phyloP scores from a whole-genome alignment of 2,888 invertebrate genomes.

The Penaeus monodon region DNA sequence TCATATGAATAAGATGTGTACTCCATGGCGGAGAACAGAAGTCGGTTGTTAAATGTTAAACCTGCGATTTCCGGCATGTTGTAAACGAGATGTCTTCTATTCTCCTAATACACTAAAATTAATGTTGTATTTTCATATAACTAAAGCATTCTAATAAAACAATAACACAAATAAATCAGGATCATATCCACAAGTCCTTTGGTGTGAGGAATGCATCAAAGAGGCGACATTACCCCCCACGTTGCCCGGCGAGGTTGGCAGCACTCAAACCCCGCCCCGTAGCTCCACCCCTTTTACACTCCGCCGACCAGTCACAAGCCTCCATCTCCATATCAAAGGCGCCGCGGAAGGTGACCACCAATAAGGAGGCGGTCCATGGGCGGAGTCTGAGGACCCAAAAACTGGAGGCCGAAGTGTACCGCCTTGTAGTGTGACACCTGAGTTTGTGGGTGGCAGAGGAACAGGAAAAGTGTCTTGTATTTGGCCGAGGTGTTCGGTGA shows the following conservation, averaged over 20 bases:
- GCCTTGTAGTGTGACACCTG: conserved; percentile 60
- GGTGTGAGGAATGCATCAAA: conserved; percentile 42
- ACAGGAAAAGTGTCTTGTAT: conserved; percentile 31
- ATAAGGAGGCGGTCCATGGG: conserved; percentile 38
- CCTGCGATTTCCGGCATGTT: no score
- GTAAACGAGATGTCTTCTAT: no score
- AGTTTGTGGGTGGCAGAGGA: conserved; percentile 51
- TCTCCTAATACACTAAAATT: no score
- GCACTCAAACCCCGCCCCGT: conserved; percentile 26
- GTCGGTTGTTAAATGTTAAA: no score
- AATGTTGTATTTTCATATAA: no score
- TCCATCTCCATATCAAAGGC: conserved; percentile 23
- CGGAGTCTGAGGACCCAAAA: conserved; percentile 47
- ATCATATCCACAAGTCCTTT: conserved; percentile 43
- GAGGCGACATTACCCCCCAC: conserved; percentile 45
- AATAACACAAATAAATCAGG: conserved; percentile 50
- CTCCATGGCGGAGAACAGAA: no score
- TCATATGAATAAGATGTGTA: no score
- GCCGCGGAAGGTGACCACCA: conserved; percentile 35
- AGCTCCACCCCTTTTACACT: conserved; percentile 28
- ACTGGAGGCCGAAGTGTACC: conserved; percentile 45
- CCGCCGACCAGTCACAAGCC: conserved; percentile 30
- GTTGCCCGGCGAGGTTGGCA: conserved; percentile 40
- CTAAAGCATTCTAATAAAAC: conserved; percentile 20
- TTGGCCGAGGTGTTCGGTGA: background rate